Percentiles rank a stretch among this genome's conserved stretches.
Conservation (phyloP, 2,888 invertebrate genomes). For the Pristionchus entomophagus region DNA sequence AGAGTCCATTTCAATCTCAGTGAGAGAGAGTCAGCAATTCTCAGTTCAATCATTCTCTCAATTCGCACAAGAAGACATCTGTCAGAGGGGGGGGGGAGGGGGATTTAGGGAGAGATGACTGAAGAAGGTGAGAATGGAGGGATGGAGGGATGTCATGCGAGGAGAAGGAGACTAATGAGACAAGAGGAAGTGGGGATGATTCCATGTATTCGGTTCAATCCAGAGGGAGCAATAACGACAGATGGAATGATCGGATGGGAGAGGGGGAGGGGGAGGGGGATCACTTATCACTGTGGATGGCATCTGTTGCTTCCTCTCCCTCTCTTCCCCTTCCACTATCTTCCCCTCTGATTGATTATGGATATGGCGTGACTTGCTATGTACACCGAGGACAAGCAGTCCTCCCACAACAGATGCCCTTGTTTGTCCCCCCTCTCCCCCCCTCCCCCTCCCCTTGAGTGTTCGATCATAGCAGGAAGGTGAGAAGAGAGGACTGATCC, state of each 20-base stretch:
- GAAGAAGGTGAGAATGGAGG: neutral
- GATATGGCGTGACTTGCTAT: neutral
- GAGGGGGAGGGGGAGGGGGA: neutral
- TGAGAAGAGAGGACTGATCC: neutral
- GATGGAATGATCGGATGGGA: neutral
- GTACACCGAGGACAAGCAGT: neutral
- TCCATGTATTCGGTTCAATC: neutral
- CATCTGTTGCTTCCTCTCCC: constrained; percentile 19
- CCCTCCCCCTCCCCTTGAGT: too few relatives aligned
- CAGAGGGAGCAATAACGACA: constrained; percentile 13
- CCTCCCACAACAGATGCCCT: neutral
- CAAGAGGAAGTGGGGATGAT: neutral
- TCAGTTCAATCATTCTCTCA: constrained; percentile 27
- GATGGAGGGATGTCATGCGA: neutral
- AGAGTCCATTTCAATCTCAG: neutral
- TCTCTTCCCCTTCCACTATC: neutral
- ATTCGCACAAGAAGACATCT: constrained; percentile 27
- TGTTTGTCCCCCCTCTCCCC: constrained; percentile 7
- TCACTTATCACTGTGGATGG: neutral
- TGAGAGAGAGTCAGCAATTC: neutral
- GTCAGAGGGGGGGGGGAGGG: neutral
- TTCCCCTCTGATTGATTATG: constrained; percentile 23
- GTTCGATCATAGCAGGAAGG: neutral
- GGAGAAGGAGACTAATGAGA: neutral
- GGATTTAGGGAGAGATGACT: neutral